phyloP scores from a whole-genome alignment of 2,113 vertebrate genomes.

The Catharus minimus region DNA sequence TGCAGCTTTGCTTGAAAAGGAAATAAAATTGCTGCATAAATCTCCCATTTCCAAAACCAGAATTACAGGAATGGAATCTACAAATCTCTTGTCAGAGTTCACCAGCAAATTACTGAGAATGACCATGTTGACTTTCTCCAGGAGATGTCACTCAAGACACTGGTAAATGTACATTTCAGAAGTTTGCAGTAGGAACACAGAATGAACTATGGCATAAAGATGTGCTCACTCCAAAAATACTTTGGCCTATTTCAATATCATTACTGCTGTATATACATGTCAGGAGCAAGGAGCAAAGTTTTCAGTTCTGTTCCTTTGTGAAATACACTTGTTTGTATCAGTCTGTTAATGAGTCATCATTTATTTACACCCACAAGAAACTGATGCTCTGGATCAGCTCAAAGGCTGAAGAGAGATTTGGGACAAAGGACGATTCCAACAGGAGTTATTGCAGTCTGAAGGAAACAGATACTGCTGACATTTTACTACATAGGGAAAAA shows the following conservation, averaged over 20 bases:
- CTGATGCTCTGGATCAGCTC: not conserved
- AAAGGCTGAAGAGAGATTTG: not conserved
- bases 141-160: conserved; percentile 57
- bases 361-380: conserved; percentile 1
- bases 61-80: not conserved
- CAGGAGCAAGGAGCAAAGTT: not conserved
- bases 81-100: not conserved
- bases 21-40: not conserved
- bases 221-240: conserved; percentile 12
- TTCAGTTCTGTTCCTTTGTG: not conserved
- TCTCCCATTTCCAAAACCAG: not conserved
- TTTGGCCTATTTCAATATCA: not conserved
- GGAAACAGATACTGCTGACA: not conserved
- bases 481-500: not conserved
- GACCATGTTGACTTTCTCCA: conserved; percentile 35
- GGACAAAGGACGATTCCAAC: not conserved
- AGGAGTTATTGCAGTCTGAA: not conserved
- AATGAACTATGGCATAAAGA: not conserved
- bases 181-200: not conserved
- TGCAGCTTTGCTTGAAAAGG: not conserved
- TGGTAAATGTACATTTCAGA: not conserved
- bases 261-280: not conserved
- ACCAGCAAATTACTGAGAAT: not conserved
- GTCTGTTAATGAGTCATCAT: not conserved
- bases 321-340: not conserved